phyloP scores from a whole-genome alignment of 2,888 invertebrate genomes.

The Ashinkailepas kermadecensis region DNA sequence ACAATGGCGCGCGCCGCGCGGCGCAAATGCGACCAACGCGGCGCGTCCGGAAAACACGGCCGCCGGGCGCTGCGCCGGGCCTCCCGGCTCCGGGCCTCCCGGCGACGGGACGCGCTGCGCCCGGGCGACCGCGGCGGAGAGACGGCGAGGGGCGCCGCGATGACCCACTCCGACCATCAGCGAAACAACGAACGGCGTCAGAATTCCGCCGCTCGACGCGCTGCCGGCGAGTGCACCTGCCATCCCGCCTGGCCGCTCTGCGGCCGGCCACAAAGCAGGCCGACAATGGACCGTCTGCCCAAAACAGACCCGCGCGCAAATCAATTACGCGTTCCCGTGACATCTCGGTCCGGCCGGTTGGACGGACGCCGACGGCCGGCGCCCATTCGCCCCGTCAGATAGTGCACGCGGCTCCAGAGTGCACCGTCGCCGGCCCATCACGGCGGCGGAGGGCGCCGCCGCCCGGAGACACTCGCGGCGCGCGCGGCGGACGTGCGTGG shows the following conservation, averaged over 20 bases:
- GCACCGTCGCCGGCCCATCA: neutral
- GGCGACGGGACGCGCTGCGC: neutral
- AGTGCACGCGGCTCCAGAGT: neutral
- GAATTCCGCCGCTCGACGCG: neutral
- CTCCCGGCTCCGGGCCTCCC: neutral
- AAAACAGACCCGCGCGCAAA: neutral
- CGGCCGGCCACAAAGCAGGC: neutral
- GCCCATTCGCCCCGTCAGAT: neutral
- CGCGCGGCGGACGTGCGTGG: neutral
- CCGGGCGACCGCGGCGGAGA: too few species aligned
- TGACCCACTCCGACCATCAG: neutral
- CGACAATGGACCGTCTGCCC: neutral
- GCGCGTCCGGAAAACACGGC: neutral
- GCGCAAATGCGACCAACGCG: too few species aligned
- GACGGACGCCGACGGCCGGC: neutral
- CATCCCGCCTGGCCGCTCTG: neutral
- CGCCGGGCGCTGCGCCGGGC: neutral
- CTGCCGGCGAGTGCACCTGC: neutral
- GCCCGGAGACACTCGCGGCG: neutral
- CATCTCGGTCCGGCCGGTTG: neutral
- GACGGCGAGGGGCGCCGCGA: neutral
- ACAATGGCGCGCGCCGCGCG: neutral
- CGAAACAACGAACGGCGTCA: neutral
- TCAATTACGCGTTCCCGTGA: slow-evolving; percentile 1
- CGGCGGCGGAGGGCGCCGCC: neutral